Conservation (phyloP, 2,797 vertebrate species). For the Parauchenoglanis punctatus region DNA sequence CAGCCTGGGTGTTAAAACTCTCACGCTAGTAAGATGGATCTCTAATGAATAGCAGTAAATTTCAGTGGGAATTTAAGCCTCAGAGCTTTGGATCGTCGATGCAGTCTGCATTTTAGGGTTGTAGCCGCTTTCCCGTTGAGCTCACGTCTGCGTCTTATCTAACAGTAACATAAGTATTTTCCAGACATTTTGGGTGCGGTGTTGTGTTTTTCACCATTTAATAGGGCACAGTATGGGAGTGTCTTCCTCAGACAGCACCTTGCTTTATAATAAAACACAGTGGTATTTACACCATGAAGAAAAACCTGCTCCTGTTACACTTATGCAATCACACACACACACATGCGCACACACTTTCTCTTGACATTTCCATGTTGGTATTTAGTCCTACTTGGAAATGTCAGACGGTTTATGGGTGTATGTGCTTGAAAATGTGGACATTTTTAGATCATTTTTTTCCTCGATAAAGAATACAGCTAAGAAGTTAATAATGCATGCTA, state of each 20-base stretch:
- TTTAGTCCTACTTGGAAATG: constrained; percentile 29
- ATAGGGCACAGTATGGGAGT: constrained; percentile 19
- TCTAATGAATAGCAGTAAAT: not conserved
- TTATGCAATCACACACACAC: constrained; percentile 9
- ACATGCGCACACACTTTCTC: constrained; percentile 28
- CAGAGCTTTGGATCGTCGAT: not conserved
- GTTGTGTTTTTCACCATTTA: not conserved
- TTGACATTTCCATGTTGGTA: constrained; percentile 32
- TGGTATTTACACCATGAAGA: constrained; percentile 64
- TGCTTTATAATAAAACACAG: constrained; percentile 44
- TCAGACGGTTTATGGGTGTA: not conserved
- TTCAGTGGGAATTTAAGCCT: not conserved
- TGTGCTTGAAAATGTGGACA: not conserved
- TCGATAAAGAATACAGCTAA: not conserved
- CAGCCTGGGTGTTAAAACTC: constrained; percentile 24
- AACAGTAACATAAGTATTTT: not conserved
- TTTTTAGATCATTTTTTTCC: not conserved
- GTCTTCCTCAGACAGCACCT: constrained; percentile 10
- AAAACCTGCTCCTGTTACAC: constrained; percentile 58
- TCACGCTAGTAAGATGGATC: not conserved
- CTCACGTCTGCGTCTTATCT: not conserved
- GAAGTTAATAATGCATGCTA: not conserved
- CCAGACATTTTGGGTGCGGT: constrained; percentile 37
- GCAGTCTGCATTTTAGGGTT: not conserved
- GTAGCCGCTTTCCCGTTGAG: not conserved